A percentile compares a stretch with the other conserved stretches of the same genome.
These are phyloP conservation scores for Antheraea yamamai DNA, from an alignment of 2,888 invertebrate species.

Conservation along the genomic window DNA sequence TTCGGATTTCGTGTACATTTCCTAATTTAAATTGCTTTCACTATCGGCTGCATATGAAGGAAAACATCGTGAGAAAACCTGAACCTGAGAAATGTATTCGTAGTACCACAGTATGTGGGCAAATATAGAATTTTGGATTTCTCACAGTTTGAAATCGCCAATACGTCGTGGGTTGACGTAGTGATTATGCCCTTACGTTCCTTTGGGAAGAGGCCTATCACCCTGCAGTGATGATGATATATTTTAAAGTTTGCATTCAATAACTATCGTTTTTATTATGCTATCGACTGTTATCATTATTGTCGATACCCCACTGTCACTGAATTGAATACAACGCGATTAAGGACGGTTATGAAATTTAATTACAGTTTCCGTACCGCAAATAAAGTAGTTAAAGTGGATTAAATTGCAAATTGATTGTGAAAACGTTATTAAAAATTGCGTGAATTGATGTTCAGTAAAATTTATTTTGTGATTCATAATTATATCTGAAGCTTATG, in stretches of 20 bases:
- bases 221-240: no score
- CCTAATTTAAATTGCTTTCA: no score
- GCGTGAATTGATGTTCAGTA: neutral
- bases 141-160: no score
- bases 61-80: no score
- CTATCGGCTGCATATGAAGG: no score
- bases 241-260: neutral
- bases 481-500: neutral
- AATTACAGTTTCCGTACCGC: constrained; percentile 12
- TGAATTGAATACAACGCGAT: constrained; percentile 10
- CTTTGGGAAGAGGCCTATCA: no score
- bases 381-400: constrained; percentile 12
- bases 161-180: neutral
- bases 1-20: no score
- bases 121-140: no score
- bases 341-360: constrained; percentile 17
- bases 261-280: neutral
- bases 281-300: constrained; percentile 4
- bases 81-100: no score
- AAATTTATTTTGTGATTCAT: neutral
- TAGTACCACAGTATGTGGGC: no score
- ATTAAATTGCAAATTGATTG: constrained; percentile 22
- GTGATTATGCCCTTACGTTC: neutral
- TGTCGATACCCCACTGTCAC: neutral
- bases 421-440: constrained; percentile 5